phyloP scores from a whole-genome alignment of 2,797 vertebrate species.

The Pseudochromis fuscus region DNA sequence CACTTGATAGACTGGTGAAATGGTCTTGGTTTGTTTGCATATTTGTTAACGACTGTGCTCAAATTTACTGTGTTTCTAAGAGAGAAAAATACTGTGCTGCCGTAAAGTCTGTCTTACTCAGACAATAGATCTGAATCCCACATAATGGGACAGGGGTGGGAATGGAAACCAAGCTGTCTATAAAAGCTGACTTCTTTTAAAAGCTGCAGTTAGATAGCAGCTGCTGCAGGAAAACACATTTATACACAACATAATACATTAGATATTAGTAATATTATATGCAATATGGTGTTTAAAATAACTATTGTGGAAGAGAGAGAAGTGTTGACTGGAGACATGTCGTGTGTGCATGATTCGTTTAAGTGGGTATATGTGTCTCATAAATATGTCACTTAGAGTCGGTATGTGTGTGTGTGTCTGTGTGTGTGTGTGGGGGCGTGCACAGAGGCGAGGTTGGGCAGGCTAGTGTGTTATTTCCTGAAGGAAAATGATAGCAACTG shows the following conservation, averaged over 20 bases:
- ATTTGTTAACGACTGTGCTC: neutral
- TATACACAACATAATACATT: neutral
- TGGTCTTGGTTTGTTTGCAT: slow-evolving; percentile 5
- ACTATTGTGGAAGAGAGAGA: neutral
- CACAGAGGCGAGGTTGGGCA: slow-evolving; percentile 13
- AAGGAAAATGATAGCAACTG: slow-evolving; percentile 67
- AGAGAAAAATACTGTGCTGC: slow-evolving; percentile 19
- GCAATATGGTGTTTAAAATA: neutral
- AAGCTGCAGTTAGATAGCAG: neutral
- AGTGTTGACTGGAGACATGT: neutral
- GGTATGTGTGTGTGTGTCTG: slow-evolving; percentile 1
- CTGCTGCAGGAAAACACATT: slow-evolving; percentile 10
- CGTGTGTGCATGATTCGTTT: neutral
- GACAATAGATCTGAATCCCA: slow-evolving; percentile 58
- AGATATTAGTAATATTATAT: neutral
- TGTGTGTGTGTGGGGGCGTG: slow-evolving; percentile 33
- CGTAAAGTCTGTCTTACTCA: slow-evolving; percentile 48
- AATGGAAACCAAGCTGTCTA: slow-evolving; percentile 42
- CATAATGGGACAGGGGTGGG: slow-evolving; percentile 24
- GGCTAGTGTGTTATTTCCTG: slow-evolving; percentile 81
- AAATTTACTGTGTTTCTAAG: neutral
- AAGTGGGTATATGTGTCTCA: slow-evolving; percentile 3
- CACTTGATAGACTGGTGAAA: neutral
- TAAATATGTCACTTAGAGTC: slow-evolving; percentile 26
- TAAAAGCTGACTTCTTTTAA: slow-evolving; percentile 35